Percentiles rank a stretch among this genome's conserved stretches.
Conservation (phyloP, 2,888 invertebrate species). For the Phortica magna region DNA sequence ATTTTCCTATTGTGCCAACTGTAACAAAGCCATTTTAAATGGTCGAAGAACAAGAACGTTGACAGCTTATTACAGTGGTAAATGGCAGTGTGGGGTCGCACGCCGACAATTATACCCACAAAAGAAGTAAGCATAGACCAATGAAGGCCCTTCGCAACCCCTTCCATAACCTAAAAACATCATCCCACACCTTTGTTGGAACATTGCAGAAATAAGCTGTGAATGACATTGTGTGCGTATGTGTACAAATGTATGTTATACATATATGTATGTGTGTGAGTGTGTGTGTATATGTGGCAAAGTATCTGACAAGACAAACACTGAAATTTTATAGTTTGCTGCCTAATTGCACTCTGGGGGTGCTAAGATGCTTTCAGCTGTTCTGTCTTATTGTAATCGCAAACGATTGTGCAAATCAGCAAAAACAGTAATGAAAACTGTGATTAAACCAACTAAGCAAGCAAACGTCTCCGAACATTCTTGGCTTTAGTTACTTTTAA, state of each 20-base stretch:
- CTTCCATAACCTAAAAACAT: not conserved
- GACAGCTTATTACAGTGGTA: slow-evolving; percentile 60
- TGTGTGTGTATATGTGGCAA: slow-evolving; percentile 47
- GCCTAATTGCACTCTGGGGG: slow-evolving; percentile 74
- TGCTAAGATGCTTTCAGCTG: slow-evolving; percentile 48
- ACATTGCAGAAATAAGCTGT: slow-evolving; percentile 31
- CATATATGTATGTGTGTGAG: not conserved
- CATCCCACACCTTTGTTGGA: slow-evolving; percentile 14
- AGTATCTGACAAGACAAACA: slow-evolving; percentile 69
- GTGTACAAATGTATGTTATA: slow-evolving; percentile 61
- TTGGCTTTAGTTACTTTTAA: slow-evolving; percentile 26
- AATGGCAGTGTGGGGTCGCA: slow-evolving; percentile 46
- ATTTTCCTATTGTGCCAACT: slow-evolving; percentile 14
- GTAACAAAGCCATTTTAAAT: slow-evolving; percentile 39
- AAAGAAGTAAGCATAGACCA: not conserved
- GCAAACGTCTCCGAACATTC: not conserved
- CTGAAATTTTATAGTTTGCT: slow-evolving; percentile 75
- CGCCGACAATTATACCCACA: slow-evolving; percentile 65
- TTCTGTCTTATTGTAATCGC: slow-evolving; percentile 61
- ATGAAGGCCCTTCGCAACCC: not conserved
- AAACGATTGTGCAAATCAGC: slow-evolving; percentile 71
- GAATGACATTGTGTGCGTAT: slow-evolving; percentile 35
- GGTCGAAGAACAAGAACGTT: slow-evolving; percentile 46
- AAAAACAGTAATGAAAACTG: slow-evolving; percentile 62
- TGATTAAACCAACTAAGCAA: slow-evolving; percentile 55